Conservation (phyloP, 2,888 invertebrate genomes). For the Brenthis ino region DNA sequence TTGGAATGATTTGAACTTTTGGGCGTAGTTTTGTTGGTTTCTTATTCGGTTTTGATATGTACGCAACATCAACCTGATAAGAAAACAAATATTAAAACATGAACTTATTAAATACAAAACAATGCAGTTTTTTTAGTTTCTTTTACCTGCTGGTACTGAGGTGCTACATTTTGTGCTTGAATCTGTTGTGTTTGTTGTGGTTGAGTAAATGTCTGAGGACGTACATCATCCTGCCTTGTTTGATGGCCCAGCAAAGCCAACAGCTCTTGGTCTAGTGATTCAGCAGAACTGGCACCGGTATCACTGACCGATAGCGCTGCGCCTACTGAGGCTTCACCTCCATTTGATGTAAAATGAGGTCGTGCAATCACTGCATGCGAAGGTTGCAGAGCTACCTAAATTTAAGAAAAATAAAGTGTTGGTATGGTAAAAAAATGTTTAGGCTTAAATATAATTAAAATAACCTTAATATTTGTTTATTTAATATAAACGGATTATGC, state of each 20-base stretch:
- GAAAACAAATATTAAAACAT: conserved; percentile 5
- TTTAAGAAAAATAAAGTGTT: too few species aligned
- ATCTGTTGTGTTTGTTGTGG: conserved; percentile 48
- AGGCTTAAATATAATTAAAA: too few species aligned
- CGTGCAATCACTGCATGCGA: conserved; percentile 75
- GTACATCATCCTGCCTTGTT: conserved; percentile 59
- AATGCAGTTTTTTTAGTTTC: conserved; percentile 3
- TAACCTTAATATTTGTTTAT: too few species aligned
- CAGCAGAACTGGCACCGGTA: conserved; percentile 53
- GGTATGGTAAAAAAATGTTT: not conserved
- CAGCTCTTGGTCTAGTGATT: conserved; percentile 63
- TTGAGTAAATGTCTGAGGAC: conserved; percentile 52
- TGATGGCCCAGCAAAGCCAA: conserved; percentile 62
- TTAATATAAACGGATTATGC: too few species aligned
- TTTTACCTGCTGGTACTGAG: conserved; percentile 54
- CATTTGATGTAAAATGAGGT: conserved; percentile 66
- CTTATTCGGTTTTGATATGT: conserved; percentile 69
- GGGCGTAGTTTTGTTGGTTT: conserved; percentile 69
- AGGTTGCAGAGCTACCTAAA: conserved; percentile 65
- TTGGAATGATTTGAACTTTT: conserved; percentile 57
- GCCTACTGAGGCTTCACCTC: conserved; percentile 76
- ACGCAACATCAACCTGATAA: conserved; percentile 70
- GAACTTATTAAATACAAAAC: not conserved
- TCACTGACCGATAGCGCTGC: conserved; percentile 75
- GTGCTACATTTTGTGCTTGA: conserved; percentile 42